Evolutionary conservation across 2,888 invertebrate species (phyloP).

Genomic region (Lysandra bellargus): DNA sequence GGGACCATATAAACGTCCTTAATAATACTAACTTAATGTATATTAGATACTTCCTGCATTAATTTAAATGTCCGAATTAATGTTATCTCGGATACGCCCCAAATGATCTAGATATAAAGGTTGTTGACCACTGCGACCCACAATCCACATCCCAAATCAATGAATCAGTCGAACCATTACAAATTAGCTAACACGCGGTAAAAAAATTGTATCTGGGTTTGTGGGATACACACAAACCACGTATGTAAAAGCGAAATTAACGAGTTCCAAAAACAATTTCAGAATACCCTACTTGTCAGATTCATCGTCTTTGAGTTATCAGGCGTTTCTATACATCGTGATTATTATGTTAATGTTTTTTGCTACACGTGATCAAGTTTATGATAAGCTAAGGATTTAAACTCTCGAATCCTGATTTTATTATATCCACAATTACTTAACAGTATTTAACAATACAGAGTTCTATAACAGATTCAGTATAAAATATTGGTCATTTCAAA

Average conservation of each 20-base stretch:
- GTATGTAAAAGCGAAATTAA: conserved; percentile 9
- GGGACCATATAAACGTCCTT: not conserved
- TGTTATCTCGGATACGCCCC: conserved; percentile 4
- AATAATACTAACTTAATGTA: not conserved
- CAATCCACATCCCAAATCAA: conserved; percentile 31
- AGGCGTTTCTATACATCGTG: not conserved
- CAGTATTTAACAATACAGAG: too few relatives aligned
- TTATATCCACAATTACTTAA: too few relatives aligned
- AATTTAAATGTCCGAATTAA: not conserved
- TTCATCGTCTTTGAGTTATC: not conserved
- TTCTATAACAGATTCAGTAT: too few relatives aligned
- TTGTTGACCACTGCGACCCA: conserved; percentile 30
- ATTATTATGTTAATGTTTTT: too few relatives aligned
- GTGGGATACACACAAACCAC: conserved; percentile 8
- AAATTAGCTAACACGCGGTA: conserved; percentile 31
- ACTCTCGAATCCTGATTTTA: too few relatives aligned
- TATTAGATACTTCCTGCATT: not conserved
- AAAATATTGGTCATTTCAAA: too few relatives aligned
- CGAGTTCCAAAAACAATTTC: not conserved
- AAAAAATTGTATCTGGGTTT: conserved; percentile 27
- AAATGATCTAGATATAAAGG: conserved; percentile 30
- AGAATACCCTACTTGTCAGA: not conserved
- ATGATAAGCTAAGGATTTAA: too few relatives aligned
- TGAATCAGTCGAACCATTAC: conserved; percentile 23
- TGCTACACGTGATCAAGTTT: too few relatives aligned